Evolutionary conservation across 2,113 vertebrate species (phyloP).

Genomic region (Chinchilla lanigera): DNA sequence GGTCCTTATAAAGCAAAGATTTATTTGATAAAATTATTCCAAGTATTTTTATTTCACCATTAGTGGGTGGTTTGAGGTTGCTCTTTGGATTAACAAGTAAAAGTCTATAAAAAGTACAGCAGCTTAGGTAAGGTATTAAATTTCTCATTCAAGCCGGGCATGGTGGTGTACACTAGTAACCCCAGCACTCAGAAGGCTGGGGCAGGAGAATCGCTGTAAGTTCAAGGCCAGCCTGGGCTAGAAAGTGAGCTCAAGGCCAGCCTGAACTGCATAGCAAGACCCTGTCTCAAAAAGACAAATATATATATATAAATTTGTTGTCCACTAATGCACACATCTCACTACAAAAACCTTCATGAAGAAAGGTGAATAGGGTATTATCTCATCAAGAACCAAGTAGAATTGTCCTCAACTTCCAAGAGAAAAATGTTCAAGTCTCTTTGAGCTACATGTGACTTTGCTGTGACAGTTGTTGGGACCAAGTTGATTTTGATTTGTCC

Average conservation of each 20-base stretch:
- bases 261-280: too few species aligned
- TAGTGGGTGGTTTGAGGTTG: not conserved
- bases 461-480: not conserved
- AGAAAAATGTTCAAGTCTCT: not conserved
- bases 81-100: not conserved
- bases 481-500: not conserved
- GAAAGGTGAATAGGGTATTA: not conserved
- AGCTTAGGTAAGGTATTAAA: not conserved
- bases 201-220: too few species aligned
- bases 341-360: not conserved
- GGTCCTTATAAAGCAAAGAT: not conserved
- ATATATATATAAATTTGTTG: not conserved
- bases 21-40: not conserved
- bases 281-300: too few species aligned
- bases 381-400: not conserved
- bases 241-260: too few species aligned
- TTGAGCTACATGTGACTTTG: not conserved
- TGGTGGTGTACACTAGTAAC: too few species aligned
- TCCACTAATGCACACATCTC: not conserved
- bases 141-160: too few species aligned
- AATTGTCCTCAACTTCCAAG: not conserved
- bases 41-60: not conserved
- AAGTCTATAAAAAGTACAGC: not conserved
- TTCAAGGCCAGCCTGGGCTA: too few species aligned
- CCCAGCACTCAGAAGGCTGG: too few species aligned